A percentile compares a stretch with the other conserved stretches of the same genome.
These are phyloP conservation scores for Drosophila lutescens DNA, from an alignment of 2,888 invertebrate genomes.

Conservation along the genomic window DNA sequence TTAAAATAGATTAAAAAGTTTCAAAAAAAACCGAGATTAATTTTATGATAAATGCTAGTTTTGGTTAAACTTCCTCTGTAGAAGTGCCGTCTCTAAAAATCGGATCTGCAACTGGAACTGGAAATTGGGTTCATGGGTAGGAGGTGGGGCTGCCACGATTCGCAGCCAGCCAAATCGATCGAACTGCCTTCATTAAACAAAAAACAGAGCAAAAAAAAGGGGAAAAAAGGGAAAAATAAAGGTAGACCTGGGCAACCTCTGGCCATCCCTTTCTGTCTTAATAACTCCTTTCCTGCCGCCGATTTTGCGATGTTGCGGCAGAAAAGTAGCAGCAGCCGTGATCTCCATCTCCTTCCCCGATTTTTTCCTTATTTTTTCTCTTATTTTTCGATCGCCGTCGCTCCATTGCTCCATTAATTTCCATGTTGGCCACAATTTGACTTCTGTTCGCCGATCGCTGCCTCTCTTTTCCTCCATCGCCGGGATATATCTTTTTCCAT, in stretches of 20 bases:
- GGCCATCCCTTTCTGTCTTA: slow-evolving; percentile 49
- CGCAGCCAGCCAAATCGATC: slow-evolving; percentile 73
- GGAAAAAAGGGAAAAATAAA: slow-evolving; percentile 5
- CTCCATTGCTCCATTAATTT: slow-evolving; percentile 74
- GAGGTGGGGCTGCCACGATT: slow-evolving; percentile 64
- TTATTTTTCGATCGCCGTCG: slow-evolving; percentile 37
- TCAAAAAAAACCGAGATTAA: too few relatives aligned
- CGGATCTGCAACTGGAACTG: slow-evolving; percentile 41
- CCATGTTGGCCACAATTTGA: slow-evolving; percentile 81
- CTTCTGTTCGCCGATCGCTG: slow-evolving; percentile 64
- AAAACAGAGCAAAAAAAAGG: slow-evolving; percentile 18
- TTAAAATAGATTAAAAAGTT: too few relatives aligned
- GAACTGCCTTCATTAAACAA: slow-evolving; percentile 77
- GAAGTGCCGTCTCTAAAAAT: slow-evolving; percentile 9
- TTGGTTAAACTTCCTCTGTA: background rate
- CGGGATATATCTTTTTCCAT: slow-evolving; percentile 1
- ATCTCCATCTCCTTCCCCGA: slow-evolving; percentile 16
- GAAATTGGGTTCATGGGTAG: slow-evolving; percentile 57
- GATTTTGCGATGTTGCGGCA: slow-evolving; percentile 45
- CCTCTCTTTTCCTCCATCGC: slow-evolving; percentile 11
- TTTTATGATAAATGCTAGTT: too few relatives aligned
- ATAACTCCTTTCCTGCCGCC: slow-evolving; percentile 80
- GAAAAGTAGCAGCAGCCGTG: slow-evolving; percentile 39
- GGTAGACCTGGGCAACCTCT: slow-evolving; percentile 16
- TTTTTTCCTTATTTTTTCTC: background rate